Conservation (phyloP, 2,797 vertebrate species). For the Anas bahamensis region DNA sequence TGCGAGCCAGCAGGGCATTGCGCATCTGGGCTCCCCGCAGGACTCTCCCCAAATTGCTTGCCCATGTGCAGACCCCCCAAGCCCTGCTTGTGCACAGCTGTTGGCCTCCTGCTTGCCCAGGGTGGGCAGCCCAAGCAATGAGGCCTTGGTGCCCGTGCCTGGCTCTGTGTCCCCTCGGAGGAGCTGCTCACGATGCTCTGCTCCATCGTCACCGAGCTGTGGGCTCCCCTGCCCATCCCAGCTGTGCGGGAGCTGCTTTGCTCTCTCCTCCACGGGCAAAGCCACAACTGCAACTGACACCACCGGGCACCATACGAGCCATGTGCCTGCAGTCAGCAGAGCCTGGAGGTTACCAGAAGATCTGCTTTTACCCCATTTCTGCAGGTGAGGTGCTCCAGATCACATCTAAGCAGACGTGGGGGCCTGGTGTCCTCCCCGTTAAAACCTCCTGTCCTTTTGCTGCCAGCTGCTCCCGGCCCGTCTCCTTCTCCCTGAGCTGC, state of each 20-base stretch:
- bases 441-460: background rate
- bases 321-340: background rate
- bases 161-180: background rate
- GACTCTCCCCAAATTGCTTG: background rate
- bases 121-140: background rate
- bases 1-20: background rate
- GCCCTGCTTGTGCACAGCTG: background rate
- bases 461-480: background rate
- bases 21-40: background rate
- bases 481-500: background rate
- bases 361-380: background rate
- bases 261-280: background rate
- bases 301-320: background rate
- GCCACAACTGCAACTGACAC: background rate
- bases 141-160: background rate
- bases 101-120: background rate
- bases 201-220: background rate
- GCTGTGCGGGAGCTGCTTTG: background rate
- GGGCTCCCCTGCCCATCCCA: background rate
- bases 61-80: rapidly evolving
- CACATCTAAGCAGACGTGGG: background rate
- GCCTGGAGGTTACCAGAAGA: background rate
- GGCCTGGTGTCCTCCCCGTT: background rate
- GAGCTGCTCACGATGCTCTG: background rate
- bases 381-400: background rate